Conservation (phyloP, 2,113 vertebrate genomes). For the Halcyon senegalensis region DNA sequence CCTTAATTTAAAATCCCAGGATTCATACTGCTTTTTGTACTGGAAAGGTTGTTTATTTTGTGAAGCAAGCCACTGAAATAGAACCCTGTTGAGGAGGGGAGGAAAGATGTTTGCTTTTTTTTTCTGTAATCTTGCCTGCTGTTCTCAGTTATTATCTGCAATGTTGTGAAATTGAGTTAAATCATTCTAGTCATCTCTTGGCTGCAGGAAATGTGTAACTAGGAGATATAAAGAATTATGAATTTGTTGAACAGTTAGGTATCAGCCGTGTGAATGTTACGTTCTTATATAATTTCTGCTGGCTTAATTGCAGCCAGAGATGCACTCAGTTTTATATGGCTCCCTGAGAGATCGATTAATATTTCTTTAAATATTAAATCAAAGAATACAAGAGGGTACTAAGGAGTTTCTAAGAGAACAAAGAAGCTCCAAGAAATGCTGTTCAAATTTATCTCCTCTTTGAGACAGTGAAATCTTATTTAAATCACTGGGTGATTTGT, state of each 20-base stretch:
- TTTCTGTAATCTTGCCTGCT: not conserved
- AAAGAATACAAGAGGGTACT: not conserved
- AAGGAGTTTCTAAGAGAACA: not conserved
- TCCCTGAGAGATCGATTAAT: not conserved
- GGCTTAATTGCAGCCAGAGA: not conserved
- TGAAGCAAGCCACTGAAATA: not conserved
- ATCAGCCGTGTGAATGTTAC: not conserved
- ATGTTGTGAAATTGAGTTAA: constrained; percentile 28
- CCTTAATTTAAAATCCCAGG: not conserved
- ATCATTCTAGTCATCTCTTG: constrained; percentile 42
- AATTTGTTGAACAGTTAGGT: not conserved
- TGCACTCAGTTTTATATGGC: not conserved
- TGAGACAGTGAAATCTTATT: not conserved
- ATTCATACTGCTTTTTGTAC: not conserved
- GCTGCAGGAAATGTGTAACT: not conserved
- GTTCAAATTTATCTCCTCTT: not conserved
- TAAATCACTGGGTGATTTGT: not conserved
- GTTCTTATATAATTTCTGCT: not conserved
- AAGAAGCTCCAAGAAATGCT: not conserved
- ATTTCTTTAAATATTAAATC: not conserved
- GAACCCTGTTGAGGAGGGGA: not conserved
- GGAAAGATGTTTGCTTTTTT: not conserved
- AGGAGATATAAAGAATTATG: not conserved
- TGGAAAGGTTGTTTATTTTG: not conserved
- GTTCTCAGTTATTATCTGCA: constrained; percentile 12